phyloP scores from a whole-genome alignment of 2,113 vertebrate species.

The Elaphurus davidianus region DNA sequence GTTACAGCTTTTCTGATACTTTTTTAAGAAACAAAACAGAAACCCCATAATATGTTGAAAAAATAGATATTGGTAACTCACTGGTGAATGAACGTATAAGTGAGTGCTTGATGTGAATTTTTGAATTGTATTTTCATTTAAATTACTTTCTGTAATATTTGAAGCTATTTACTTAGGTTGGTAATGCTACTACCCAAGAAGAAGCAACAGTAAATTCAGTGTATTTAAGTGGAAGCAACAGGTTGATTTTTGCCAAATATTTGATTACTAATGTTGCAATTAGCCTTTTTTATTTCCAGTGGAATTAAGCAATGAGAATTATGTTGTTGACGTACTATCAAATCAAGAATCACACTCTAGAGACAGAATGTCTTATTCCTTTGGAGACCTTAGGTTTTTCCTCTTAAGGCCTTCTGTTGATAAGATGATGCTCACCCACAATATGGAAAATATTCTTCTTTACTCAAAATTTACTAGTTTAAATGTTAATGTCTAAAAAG shows the following conservation, averaged over 20 bases:
- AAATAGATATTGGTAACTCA: neutral
- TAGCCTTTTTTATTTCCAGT: constrained; percentile 40
- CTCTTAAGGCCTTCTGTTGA: neutral
- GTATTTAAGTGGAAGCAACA: constrained; percentile 35
- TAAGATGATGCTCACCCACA: neutral
- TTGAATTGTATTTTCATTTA: constrained; percentile 3
- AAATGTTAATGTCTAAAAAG: neutral
- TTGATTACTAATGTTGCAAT: constrained; percentile 37
- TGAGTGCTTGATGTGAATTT: neutral
- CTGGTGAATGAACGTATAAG: neutral
- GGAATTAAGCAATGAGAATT: constrained; percentile 22
- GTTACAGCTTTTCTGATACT: neutral
- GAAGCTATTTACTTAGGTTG: neutral
- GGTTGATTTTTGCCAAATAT: constrained; percentile 10
- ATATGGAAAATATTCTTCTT: neutral
- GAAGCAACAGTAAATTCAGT: neutral
- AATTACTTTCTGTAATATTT: neutral
- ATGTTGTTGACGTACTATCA: constrained; percentile 26
- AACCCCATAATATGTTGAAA: neutral
- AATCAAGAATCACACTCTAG: neutral
- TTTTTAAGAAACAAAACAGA: neutral
- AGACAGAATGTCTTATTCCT: neutral
- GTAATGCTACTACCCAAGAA: neutral
- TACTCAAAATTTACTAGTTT: neutral
- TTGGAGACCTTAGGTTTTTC: neutral